phyloP scores from a whole-genome alignment of 2,888 invertebrate species.

The Rapana venosa region DNA sequence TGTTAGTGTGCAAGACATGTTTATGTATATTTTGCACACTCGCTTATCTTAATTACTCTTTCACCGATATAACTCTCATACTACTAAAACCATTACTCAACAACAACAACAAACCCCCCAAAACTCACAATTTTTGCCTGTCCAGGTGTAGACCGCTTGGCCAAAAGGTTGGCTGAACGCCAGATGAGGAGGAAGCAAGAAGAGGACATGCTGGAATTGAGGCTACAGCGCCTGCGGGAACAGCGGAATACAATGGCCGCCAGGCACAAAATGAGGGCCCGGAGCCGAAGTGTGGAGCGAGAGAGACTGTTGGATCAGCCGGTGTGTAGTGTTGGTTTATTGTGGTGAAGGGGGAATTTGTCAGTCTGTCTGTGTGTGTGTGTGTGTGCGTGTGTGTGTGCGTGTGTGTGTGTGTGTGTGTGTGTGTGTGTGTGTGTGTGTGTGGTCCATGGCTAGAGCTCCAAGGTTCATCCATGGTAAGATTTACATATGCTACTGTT shows the following conservation, averaged over 20 bases:
- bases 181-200: conserved; percentile 43
- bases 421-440: conserved; percentile 4
- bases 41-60: no score
- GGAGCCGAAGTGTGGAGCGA: conserved; percentile 42
- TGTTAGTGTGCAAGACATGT: no score
- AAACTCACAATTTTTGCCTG: not conserved
- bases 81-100: no score
- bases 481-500: no score
- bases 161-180: not conserved
- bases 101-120: no score
- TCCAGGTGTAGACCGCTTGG: conserved; percentile 9
- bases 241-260: conserved; percentile 64
- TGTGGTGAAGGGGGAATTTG: not conserved
- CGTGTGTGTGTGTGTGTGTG: not conserved
- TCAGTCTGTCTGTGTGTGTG: not conserved
- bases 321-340: not conserved
- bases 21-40: no score
- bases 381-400: conserved; percentile 3
- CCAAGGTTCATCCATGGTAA: no score
- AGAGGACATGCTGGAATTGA: conserved; percentile 45
- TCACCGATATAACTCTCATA: no score
- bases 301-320: not conserved
- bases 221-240: conserved; percentile 48
- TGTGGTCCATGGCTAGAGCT: no score
- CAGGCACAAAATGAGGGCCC: conserved; percentile 58